Conservation (phyloP, 2,888 invertebrate species). For the Platycheirus albimanus region DNA sequence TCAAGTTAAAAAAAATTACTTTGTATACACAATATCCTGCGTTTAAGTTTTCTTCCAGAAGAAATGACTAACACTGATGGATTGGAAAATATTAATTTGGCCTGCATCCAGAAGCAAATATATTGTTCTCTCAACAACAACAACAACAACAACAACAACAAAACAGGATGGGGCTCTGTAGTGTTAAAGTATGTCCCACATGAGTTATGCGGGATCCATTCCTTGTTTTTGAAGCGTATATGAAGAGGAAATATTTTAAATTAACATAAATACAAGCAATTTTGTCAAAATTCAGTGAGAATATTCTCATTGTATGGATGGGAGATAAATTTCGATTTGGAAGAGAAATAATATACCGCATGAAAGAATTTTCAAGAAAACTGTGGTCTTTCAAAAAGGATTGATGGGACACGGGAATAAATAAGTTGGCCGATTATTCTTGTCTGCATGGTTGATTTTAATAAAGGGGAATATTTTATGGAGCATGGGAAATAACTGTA, state of each 20-base stretch:
- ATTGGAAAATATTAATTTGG: constrained; percentile 67
- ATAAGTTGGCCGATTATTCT: no score
- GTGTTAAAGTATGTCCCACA: constrained; percentile 25
- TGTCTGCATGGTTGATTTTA: no score
- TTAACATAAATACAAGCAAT: constrained; percentile 17
- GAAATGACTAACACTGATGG: constrained; percentile 59
- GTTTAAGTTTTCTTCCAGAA: background rate
- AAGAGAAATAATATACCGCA: no score
- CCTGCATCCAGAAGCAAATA: constrained; percentile 38
- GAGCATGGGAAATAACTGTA: no score
- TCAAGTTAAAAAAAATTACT: background rate
- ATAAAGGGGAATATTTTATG: no score
- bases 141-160: no score
- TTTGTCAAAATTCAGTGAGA: constrained; percentile 2
- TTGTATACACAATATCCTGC: background rate
- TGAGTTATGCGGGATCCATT: constrained; percentile 6
- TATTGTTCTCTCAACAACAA: constrained; percentile 10
- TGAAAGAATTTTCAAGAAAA: no score
- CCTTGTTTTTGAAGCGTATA: constrained; percentile 1
- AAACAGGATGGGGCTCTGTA: no score
- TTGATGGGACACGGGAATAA: no score
- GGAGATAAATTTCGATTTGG: constrained; percentile 10
- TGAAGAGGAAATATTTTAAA: constrained; percentile 5
- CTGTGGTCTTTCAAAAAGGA: no score
- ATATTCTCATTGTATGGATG: constrained; percentile 3